These are phyloP conservation scores for Sebastes paucispinis DNA, from an alignment of 2,797 vertebrate genomes.

Conservation along the genomic window DNA sequence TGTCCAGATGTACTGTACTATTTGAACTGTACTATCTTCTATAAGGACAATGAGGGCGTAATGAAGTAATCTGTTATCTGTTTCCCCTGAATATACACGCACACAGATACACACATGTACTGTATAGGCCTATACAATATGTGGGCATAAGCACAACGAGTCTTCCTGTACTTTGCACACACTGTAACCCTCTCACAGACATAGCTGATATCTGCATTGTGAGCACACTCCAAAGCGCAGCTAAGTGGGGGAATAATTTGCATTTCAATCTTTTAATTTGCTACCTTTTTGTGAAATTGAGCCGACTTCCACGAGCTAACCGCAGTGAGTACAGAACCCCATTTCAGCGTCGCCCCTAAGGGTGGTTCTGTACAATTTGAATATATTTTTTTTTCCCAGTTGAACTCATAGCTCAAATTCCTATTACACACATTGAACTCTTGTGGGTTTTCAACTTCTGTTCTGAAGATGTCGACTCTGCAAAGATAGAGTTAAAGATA, in stretches of 20 bases:
- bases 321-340: slow-evolving; percentile 27
- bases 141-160: slow-evolving; percentile 3
- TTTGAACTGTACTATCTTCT: slow-evolving; percentile 11
- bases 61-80: slow-evolving; percentile 28
- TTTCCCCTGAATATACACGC: slow-evolving; percentile 3
- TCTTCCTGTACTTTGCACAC: background rate
- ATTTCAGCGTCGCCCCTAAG: slow-evolving; percentile 41
- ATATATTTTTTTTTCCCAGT: slow-evolving; percentile 7
- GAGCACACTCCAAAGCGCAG: slow-evolving; percentile 28
- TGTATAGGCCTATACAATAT: background rate
- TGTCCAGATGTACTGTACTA: slow-evolving; percentile 19
- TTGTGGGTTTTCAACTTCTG: slow-evolving; percentile 26
- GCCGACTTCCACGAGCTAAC: slow-evolving; percentile 45
- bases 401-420: slow-evolving; percentile 39
- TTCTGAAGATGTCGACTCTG: slow-evolving; percentile 38
- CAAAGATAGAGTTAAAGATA: slow-evolving; percentile 24
- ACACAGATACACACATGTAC: background rate
- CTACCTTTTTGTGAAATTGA: slow-evolving; percentile 59
- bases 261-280: slow-evolving; percentile 72
- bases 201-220: slow-evolving; percentile 25
- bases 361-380: slow-evolving; percentile 44
- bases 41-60: slow-evolving; percentile 1
- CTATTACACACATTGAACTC: slow-evolving; percentile 43
- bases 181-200: background rate
- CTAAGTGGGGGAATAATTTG: slow-evolving; percentile 61